These are phyloP conservation scores for Microdon myrmicae DNA, from an alignment of 2,888 invertebrate species.

Conservation along the genomic window DNA sequence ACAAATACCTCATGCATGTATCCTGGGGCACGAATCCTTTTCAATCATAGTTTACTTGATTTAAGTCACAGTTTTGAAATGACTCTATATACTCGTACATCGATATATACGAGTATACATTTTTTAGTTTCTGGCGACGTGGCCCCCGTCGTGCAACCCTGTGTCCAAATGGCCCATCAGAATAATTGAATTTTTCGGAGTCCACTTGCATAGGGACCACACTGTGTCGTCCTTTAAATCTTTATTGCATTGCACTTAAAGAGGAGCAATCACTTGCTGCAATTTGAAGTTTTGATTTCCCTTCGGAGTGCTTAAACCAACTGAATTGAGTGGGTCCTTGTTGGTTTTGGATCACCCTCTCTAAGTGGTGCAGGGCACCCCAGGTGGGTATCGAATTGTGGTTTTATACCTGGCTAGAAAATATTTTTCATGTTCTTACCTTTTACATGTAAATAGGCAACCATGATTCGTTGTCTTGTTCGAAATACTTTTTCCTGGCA, in stretches of 20 bases:
- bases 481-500: too few relatives aligned
- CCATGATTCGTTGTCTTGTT: too few relatives aligned
- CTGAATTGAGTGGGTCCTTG: too few relatives aligned
- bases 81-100: conserved; percentile 7
- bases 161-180: conserved; percentile 40
- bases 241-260: conserved; percentile 40
- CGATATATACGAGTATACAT: conserved; percentile 8
- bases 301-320: conserved; percentile 42
- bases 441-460: too few relatives aligned
- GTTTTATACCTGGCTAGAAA: too few relatives aligned
- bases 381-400: too few relatives aligned
- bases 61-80: too few relatives aligned
- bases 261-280: conserved; percentile 44
- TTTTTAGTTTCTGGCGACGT: not conserved
- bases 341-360: too few relatives aligned
- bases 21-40: conserved; percentile 5
- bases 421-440: too few relatives aligned
- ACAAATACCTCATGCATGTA: conserved; percentile 17
- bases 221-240: conserved; percentile 28
- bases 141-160: conserved; percentile 14
- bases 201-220: not conserved
- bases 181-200: conserved; percentile 41
- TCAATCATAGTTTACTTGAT: too few relatives aligned
- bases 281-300: conserved; percentile 52
- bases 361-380: too few relatives aligned